Evolutionary conservation across 2,113 vertebrate genomes (phyloP).

Genomic region (Dicentrarchus labrax): DNA sequence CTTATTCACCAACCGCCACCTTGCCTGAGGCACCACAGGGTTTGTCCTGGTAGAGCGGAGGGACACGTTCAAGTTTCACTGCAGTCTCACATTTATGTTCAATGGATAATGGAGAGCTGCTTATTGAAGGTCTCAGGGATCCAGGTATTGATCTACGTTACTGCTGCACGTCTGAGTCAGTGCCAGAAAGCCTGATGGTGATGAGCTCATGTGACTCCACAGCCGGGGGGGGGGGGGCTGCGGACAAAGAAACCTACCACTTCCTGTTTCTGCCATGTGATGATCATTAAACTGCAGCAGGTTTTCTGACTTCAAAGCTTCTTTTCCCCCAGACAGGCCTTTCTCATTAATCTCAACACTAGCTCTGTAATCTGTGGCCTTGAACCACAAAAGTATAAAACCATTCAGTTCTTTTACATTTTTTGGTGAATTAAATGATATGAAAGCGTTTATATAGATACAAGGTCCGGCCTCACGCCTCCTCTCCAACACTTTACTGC

Average conservation of each 20-base stretch:
- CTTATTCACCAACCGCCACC: neutral
- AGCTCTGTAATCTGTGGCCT: neutral
- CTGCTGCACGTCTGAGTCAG: slow-evolving; percentile 20
- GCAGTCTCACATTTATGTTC: too few relatives aligned
- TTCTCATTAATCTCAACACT: neutral
- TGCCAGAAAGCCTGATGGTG: neutral
- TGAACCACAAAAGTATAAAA: neutral
- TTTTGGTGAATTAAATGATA: too few relatives aligned
- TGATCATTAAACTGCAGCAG: neutral
- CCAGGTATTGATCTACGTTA: neutral
- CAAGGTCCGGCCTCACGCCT: neutral
- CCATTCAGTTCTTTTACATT: too few relatives aligned
- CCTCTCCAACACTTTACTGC: neutral
- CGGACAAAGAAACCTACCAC: neutral
- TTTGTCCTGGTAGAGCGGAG: neutral
- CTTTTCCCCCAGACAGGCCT: neutral
- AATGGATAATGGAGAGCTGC: too few relatives aligned
- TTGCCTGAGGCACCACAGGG: neutral
- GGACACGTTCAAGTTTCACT: neutral
- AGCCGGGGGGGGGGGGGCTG: neutral
- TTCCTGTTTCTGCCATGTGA: slow-evolving; percentile 24
- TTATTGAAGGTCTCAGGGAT: neutral
- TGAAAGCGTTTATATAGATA: neutral
- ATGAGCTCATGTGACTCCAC: neutral
- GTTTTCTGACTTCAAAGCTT: too few relatives aligned